These are phyloP conservation scores for Machaerirhynchus nigripectus DNA, from an alignment of 2,113 vertebrate genomes.

Conservation along the genomic window DNA sequence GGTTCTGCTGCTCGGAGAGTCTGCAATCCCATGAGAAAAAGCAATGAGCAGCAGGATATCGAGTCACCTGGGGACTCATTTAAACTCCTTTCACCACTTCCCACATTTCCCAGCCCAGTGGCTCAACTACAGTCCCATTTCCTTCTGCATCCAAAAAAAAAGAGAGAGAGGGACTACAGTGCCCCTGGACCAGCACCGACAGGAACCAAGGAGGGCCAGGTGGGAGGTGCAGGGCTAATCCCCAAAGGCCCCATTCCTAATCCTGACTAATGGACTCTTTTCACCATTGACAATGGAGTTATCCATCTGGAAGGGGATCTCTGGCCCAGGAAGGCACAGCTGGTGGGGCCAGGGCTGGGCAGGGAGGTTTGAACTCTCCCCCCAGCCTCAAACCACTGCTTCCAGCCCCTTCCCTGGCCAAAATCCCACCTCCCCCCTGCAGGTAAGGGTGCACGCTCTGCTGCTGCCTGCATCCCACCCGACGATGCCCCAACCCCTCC, in stretches of 20 bases:
- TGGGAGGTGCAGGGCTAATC: neutral
- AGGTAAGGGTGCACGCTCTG: fast-evolving
- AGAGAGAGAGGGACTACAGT: fast-evolving
- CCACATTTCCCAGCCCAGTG: neutral
- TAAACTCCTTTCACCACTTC: neutral
- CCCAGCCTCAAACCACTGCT: neutral
- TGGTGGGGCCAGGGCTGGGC: neutral
- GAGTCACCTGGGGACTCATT: neutral
- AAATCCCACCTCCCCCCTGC: neutral
- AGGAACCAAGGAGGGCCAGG: neutral
- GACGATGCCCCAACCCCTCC: fast-evolving
- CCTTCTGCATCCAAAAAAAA: neutral
- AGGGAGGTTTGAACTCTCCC: neutral
- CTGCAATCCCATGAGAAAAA: neutral
- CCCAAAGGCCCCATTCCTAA: neutral
- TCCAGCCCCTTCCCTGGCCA: neutral
- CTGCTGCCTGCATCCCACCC: neutral
- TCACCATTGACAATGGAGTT: constrained; percentile 2
- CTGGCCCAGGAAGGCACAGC: constrained; percentile 1
- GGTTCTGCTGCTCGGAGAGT: neutral
- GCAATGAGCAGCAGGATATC: neutral
- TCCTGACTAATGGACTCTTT: constrained; percentile 58
- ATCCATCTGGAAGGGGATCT: constrained; percentile 51
- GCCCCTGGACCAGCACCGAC: fast-evolving
- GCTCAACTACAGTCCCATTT: neutral